Evolutionary conservation across 2,797 vertebrate genomes (phyloP).

Genomic region (Sebastes kiyomatsui): DNA sequence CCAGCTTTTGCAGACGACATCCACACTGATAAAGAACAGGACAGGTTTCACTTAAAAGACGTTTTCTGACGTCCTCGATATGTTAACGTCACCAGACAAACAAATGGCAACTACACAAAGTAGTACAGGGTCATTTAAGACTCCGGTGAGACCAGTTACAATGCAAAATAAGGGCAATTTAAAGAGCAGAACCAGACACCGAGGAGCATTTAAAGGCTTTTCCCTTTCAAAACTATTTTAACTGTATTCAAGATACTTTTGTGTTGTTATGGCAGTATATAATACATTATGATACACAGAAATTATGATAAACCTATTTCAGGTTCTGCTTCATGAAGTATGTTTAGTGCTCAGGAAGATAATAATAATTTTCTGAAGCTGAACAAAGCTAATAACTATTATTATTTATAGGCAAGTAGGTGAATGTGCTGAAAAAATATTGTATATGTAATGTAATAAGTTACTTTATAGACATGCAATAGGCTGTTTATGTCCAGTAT

Average conservation of each 20-base stretch:
- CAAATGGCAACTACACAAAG: not conserved
- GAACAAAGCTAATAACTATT: too few species aligned
- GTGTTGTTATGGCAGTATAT: not conserved
- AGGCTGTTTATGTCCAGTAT: too few species aligned
- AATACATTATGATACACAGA: not conserved
- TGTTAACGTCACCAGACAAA: not conserved
- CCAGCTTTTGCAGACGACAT: constrained; percentile 49
- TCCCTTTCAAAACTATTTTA: too few species aligned
- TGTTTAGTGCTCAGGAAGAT: too few species aligned
- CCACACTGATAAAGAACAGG: not conserved
- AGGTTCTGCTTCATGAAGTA: too few species aligned
- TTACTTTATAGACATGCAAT: too few species aligned
- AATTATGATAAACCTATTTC: not conserved
- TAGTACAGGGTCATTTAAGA: not conserved
- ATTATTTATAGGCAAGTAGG: too few species aligned
- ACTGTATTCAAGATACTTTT: not conserved
- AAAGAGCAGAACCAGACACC: not conserved
- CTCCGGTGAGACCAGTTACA: not conserved
- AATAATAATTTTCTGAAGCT: too few species aligned
- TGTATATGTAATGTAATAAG: too few species aligned
- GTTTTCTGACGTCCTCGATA: not conserved
- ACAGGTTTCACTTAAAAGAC: constrained; percentile 26
- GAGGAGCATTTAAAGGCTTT: not conserved
- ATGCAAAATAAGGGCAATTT: not conserved
- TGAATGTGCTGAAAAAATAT: too few species aligned